Conservation (phyloP, 2,113 vertebrate species). For the Esox niger region DNA sequence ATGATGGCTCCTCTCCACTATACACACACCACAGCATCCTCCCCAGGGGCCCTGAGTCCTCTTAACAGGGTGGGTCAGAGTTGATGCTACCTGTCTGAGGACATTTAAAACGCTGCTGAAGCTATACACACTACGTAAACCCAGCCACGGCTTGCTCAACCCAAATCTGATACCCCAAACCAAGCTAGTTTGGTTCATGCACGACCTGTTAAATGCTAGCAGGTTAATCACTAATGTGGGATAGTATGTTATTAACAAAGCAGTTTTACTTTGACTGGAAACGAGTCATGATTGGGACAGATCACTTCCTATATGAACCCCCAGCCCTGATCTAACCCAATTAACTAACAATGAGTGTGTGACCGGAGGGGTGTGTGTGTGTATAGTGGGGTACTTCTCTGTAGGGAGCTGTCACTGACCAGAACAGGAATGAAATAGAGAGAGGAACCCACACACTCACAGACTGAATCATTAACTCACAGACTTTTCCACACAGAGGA, state of each 20-base stretch:
- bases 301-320: slow-evolving; percentile 46
- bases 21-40: too few species aligned
- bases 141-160: too few species aligned
- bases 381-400: slow-evolving; percentile 28
- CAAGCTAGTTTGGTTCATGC: background rate
- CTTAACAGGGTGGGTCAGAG: too few species aligned
- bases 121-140: too few species aligned
- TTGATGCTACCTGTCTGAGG: too few species aligned
- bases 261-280: slow-evolving; percentile 29
- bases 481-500: background rate
- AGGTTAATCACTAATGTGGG: background rate
- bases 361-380: slow-evolving; percentile 41
- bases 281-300: slow-evolving; percentile 42
- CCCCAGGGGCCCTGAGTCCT: too few species aligned
- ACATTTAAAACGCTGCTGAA: too few species aligned
- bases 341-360: slow-evolving; percentile 45
- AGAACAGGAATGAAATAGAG: slow-evolving; percentile 20
- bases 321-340: slow-evolving; percentile 36
- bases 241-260: background rate
- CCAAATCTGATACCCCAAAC: background rate
- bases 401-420: slow-evolving; percentile 33
- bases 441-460: slow-evolving; percentile 13
- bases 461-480: background rate
- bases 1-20: slow-evolving; percentile 42
- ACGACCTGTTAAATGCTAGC: background rate